phyloP scores from a whole-genome alignment of 1,140 invertebrate genomes.

The Bombus affinis region DNA sequence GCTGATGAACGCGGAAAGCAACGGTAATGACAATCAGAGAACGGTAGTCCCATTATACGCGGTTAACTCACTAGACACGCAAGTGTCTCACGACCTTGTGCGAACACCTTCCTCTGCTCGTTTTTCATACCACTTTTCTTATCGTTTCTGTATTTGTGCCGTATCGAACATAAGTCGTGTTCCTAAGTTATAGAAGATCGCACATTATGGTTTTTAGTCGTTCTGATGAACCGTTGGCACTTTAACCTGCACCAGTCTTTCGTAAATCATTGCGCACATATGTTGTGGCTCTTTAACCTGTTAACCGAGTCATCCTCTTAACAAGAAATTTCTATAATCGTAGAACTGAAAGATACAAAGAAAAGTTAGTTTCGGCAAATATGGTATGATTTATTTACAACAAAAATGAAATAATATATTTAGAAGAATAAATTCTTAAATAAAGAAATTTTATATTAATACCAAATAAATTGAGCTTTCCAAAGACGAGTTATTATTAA shows the following conservation, averaged over 20 bases:
- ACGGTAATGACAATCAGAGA: slow-evolving; percentile 76
- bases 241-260: not conserved
- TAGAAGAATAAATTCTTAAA: too few relatives aligned
- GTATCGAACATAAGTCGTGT: not conserved
- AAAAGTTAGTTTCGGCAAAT: too few relatives aligned
- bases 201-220: not conserved
- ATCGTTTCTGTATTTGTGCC: not conserved
- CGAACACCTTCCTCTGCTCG: slow-evolving; percentile 56
- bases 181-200: too few relatives aligned
- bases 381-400: too few relatives aligned
- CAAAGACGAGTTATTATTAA: too few relatives aligned
- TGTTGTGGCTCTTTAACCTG: not conserved
- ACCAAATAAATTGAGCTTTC: too few relatives aligned
- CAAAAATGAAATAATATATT: too few relatives aligned
- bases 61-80: slow-evolving; percentile 61
- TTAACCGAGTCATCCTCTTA: not conserved
- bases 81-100: slow-evolving; percentile 78
- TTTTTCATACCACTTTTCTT: slow-evolving; percentile 45
- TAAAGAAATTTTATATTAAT: too few relatives aligned
- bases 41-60: slow-evolving; percentile 69
- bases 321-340: not conserved
- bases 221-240: not conserved
- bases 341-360: not conserved
- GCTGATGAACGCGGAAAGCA: slow-evolving; percentile 67
- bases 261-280: not conserved